Percentiles rank a stretch among this genome's conserved stretches.
Evolutionary conservation across 2,888 invertebrate species (phyloP).

Genomic region (Meliscaeva auricollis): DNA sequence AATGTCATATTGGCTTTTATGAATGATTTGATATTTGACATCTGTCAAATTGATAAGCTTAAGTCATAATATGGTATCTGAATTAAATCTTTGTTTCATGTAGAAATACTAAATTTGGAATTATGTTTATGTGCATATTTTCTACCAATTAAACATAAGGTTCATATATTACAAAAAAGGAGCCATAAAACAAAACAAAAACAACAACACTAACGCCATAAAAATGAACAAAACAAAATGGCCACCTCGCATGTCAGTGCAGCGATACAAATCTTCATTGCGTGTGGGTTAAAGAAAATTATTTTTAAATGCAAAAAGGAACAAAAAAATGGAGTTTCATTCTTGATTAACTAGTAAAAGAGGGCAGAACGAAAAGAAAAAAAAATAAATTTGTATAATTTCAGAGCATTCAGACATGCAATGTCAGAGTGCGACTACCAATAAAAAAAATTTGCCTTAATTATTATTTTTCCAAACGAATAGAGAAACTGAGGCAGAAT

Average conservation of each 20-base stretch:
- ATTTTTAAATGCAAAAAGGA: slow-evolving; percentile 4
- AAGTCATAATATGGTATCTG: no score
- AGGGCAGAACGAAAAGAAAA: slow-evolving; percentile 19
- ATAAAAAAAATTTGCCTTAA: slow-evolving; percentile 57
- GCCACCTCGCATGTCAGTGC: slow-evolving; percentile 49
- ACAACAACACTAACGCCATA: slow-evolving; percentile 34
- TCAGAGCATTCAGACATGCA: slow-evolving; percentile 65
- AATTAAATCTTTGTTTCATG: no score
- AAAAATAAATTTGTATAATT: slow-evolving; percentile 27
- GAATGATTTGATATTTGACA: slow-evolving; percentile 49
- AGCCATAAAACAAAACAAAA: slow-evolving; percentile 28
- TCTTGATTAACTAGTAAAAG: slow-evolving; percentile 46
- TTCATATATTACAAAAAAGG: neutral
- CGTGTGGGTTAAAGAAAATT: slow-evolving; percentile 56
- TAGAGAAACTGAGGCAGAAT: slow-evolving; percentile 33
- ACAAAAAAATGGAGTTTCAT: slow-evolving; percentile 28
- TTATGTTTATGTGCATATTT: slow-evolving; percentile 58
- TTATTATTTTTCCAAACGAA: slow-evolving; percentile 43
- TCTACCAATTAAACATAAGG: slow-evolving; percentile 68
- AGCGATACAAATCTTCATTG: slow-evolving; percentile 62
- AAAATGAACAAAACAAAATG: slow-evolving; percentile 56
- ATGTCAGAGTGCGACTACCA: slow-evolving; percentile 55
- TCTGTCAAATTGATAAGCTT: slow-evolving; percentile 45
- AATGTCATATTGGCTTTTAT: neutral
- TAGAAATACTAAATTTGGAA: no score